Conservation (phyloP, 2,888 invertebrate genomes). For the Caenorhabditis zanzibari region DNA sequence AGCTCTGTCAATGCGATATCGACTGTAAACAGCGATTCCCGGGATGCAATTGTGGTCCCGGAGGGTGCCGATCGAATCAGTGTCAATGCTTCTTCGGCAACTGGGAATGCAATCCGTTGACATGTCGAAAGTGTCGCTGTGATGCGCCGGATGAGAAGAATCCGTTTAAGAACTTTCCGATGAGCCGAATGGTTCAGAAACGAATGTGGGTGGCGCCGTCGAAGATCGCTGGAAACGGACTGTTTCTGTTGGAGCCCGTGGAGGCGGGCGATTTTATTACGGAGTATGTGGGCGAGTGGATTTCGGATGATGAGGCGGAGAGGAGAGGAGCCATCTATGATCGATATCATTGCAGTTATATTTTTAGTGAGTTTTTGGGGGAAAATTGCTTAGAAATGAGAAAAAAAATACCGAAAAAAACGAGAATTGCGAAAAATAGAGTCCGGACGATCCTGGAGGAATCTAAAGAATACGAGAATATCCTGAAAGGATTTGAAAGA, state of each 20-base stretch:
- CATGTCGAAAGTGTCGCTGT: constrained; percentile 96
- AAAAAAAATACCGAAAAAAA: too few relatives aligned
- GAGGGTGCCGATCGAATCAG: constrained; percentile 96
- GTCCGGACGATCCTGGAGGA: too few relatives aligned
- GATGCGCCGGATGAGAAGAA: constrained; percentile 85
- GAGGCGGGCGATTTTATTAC: constrained; percentile 98
- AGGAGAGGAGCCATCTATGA: constrained; percentile 98
- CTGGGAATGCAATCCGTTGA: constrained; percentile 98
- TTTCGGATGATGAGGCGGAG: constrained; percentile 98
- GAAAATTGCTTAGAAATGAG: too few relatives aligned
- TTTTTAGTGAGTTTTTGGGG: constrained; percentile 88
- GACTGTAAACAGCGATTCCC: constrained; percentile 97
- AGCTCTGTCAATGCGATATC: constrained; percentile 96
- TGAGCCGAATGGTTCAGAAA: constrained; percentile 91
- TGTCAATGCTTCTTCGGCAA: constrained; percentile 98
- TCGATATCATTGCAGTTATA: constrained; percentile 98
- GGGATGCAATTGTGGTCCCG: constrained; percentile 97
- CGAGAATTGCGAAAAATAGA: too few relatives aligned
- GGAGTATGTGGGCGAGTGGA: constrained; percentile 97
- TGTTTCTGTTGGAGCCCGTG: constrained; percentile 93
- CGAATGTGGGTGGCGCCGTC: constrained; percentile 96
- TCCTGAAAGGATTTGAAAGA: too few relatives aligned
- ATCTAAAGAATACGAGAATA: too few relatives aligned
- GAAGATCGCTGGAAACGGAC: constrained; percentile 99
- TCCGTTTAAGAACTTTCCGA: constrained; percentile 89